Conservation (phyloP, 2,113 vertebrate genomes). For the Cheirogaleus medius region DNA sequence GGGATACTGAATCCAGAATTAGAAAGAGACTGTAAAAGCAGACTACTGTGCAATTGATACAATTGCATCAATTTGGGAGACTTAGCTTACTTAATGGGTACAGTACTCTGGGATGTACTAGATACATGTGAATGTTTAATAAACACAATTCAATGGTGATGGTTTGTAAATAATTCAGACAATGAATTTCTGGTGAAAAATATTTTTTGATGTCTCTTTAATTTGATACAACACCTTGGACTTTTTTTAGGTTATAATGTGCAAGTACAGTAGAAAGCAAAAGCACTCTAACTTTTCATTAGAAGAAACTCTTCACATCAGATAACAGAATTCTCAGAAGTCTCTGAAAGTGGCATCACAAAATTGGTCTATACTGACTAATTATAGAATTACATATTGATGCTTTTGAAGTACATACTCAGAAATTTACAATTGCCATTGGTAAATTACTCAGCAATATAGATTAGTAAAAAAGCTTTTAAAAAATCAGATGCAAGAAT, state of each 20-base stretch:
- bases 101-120: background rate
- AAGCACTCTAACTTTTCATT: background rate
- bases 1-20: background rate
- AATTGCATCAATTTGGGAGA: background rate
- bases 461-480: background rate
- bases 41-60: background rate
- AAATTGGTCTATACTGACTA: background rate
- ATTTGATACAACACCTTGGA: background rate
- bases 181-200: background rate
- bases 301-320: background rate
- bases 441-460: conserved; percentile 10
- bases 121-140: background rate
- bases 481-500: conserved; percentile 25
- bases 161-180: background rate
- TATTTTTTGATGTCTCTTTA: background rate
- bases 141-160: background rate
- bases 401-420: background rate
- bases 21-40: background rate
- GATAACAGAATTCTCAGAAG: background rate
- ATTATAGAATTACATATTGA: background rate
- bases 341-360: background rate
- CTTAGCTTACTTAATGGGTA: background rate
- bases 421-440: background rate
- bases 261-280: background rate
- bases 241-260: background rate